These are phyloP conservation scores for Apomyelois bistriatella DNA, from an alignment of 2,888 invertebrate species.

Conservation along the genomic window DNA sequence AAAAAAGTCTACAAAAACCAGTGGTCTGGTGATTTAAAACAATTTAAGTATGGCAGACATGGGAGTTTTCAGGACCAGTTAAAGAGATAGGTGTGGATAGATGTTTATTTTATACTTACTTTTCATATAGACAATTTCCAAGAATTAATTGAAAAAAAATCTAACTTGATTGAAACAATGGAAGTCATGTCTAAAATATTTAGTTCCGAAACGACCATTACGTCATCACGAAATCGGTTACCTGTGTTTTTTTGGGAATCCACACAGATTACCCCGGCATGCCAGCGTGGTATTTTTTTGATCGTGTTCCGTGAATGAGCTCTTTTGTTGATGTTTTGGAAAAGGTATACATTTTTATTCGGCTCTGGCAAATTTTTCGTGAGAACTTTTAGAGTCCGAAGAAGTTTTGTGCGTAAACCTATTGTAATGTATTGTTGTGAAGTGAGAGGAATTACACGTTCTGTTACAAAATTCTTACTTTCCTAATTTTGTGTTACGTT, in stretches of 20 bases:
- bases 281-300: constrained; percentile 17
- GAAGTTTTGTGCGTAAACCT: background rate
- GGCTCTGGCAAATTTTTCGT: constrained; percentile 19
- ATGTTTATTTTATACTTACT: no score
- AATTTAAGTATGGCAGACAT: no score
- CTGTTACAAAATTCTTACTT: constrained; percentile 4
- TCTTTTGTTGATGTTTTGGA: constrained; percentile 24
- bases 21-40: no score
- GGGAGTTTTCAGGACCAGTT: no score
- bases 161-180: background rate
- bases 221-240: constrained; percentile 25
- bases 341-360: constrained; percentile 20
- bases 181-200: constrained; percentile 2
- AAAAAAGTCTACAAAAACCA: no score
- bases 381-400: constrained; percentile 16
- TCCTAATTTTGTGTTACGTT: background rate
- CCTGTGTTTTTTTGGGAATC: constrained; percentile 24
- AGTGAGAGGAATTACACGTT: background rate
- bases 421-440: background rate
- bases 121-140: background rate
- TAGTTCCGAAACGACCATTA: constrained; percentile 16
- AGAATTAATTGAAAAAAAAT: background rate
- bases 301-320: constrained; percentile 20
- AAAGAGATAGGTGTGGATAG: no score
- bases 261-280: constrained; percentile 23